Base-by-base conservation (phyloP, 2,797 vertebrate genomes). In the Malacoctenus gilli region DNA sequence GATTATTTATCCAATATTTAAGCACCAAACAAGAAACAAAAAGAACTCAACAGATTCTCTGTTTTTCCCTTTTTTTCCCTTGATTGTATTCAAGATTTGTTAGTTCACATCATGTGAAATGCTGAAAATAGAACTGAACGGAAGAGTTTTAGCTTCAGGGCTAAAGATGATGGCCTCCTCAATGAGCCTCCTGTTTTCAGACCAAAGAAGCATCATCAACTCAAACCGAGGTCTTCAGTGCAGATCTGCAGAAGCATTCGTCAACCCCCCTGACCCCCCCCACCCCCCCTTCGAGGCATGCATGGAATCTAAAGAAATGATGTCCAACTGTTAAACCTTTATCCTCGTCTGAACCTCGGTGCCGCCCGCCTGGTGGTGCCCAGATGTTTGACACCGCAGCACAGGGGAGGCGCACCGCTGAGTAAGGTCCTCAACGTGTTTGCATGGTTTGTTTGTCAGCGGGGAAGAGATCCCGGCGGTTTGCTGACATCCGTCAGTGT, bases 301-400 rank as follows among this genome's bases (percentile, higher is more conserved):
- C 36, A 15, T 75, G 42, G 84, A 88, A 87, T 89, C 71, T 48
- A 64, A 75, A 68, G 37, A 57, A 72, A 85, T 44, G 70, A 83
- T 38, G 38, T 85, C 80, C 79, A 80, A 80, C 83, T 79, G 86
- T 84, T 87, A 53, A 62, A 79, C 54, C 47, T 48, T 41, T 86
- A 81, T 82, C 86, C 85, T 79, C 44, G 70, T 54, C 64, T 87
- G 82, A 85, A 75, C 75, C 47, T 14, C 8, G 36, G 54, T 44
- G 36, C 1, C 31, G 2, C 9, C 9, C 0, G 51, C 54, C 79
- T 74, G 64, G 63, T 80, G 77, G 58, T 65, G 61, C 72, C 68
- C 85, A 87, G 87, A 88, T 89, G 85, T 77, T 80, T 53, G 67
- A 80, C 80, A 69, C 56, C 55, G 38, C 63, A 21, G 52, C 56